Evolutionary conservation across 2,888 invertebrate genomes (phyloP), one percentile per base, ranked within the genome.

Genomic region (Harmothoe impar): DNA sequence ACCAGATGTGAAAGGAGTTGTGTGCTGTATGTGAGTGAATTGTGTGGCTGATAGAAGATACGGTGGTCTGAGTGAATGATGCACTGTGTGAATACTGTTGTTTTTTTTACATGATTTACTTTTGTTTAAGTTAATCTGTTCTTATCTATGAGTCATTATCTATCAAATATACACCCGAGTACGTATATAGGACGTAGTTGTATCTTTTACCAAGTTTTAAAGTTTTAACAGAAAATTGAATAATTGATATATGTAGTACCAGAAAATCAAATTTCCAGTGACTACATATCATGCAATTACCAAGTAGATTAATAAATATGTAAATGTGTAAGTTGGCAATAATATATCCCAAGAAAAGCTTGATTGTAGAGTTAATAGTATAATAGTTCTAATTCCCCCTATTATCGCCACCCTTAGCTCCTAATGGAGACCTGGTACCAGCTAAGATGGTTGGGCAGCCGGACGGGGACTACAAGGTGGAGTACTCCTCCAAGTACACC

Each of bases 391-490:
- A 62, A 62, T 62, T 3, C n/a, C 62, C 20, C 20, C 12, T 62
- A 62, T 62, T 62, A 12, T 62, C 62, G 20, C 62, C 20, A 1
- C 31, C 25, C 17, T 31, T 90, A 96, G 96, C 96, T 91, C 96
- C 96, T 0, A 95, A 95, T 92, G 96, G 96, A 20, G 96, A 96
- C 77, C 94, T 98, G 0, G 96, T 99, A 77, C 98, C 98, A 0
- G 98, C 99, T 0, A 96, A 98, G 91, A 99, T 99, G 95, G 99
- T 99, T 96, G 98, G 98, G 95, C 99, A 99, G 92, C 98, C 99
- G 33, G 94, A 99, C 92, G 99, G 99, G 0, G 97, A 98, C 94
- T 96, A 99, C 90, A 97, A 98, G 95, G 99, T 99, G 0, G 99
- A 99, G 96, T 99, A 98, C 95, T 96, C 96, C 25, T 93, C 93